Evolutionary conservation across 2,113 vertebrate genomes (phyloP), one percentile per base, ranked within the genome.

Genomic region (Anas platyrhynchos): DNA sequence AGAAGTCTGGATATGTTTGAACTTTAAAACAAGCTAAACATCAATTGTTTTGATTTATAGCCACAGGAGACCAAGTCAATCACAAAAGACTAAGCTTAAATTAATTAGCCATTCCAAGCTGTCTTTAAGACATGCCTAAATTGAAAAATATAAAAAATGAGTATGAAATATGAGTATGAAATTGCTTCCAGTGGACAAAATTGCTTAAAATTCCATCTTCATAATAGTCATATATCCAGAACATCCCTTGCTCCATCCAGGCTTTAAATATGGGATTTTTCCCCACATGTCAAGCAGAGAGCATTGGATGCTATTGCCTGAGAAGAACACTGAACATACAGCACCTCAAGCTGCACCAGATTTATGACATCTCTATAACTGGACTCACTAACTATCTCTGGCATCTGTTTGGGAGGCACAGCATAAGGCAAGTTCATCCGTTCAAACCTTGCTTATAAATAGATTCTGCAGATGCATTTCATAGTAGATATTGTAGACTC

Each of bases 371-470:
- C 80, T 58, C 83, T 71, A 6, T 36, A 58, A 82, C 74, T 62
- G 80, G 69, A 81, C 92, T 69, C 15, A 61, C 26, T 16, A 7
- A 63, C 43, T 65, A 9, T 38, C 80, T 63, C 65, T 72, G 84
- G 86, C 90, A 92, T 76, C 95, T 93, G 90, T 68, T 88, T 34
- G 74, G 88, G 92, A 93, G 77, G 76, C 80, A 75, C 38, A 87
- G 77, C 93, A 93, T 52, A 87, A 92, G 95, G 80, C 80, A 85
- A 65, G 88, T 87, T 96, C 94, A 92, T 43, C 88, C 58, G 61
- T 84, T 96, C 83, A 94, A 83, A 52, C 34, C 72, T 56, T 4
- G 1, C 38, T 83, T 93, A 91, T 76, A 75, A 91, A 96, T 68
- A 95, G 61, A 86, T 22, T 65, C 56, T 84, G 80, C 90, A 88